Percentiles rank a stretch among this genome's conserved stretches.
Evolutionary conservation across 2,888 invertebrate species (phyloP).

Genomic region (Microctonus aethiopoides): DNA sequence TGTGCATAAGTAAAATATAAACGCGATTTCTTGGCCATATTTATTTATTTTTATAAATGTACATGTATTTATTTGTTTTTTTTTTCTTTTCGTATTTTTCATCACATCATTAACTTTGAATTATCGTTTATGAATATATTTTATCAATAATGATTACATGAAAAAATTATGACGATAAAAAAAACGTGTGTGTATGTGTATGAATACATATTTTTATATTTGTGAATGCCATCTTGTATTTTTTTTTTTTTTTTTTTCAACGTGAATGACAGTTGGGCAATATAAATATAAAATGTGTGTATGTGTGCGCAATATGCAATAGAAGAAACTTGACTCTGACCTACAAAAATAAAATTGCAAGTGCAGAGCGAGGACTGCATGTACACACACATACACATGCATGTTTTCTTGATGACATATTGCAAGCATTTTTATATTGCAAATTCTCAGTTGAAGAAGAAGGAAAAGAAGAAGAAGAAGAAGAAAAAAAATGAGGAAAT

Average conservation of each 20-base stretch:
- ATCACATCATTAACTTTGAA: not conserved
- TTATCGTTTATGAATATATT: not conserved
- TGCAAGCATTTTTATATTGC: not conserved
- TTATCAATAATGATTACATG: not conserved
- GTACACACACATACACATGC: too few relatives aligned
- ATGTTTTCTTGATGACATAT: not conserved
- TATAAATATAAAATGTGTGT: not conserved
- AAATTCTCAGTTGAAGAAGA: not conserved
- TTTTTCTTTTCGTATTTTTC: not conserved
- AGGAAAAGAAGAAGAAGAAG: not conserved
- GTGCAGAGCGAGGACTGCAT: constrained; percentile 40
- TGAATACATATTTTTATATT: not conserved
- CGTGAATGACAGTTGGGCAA: not conserved
- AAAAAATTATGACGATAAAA: not conserved
- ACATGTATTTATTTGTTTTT: not conserved
- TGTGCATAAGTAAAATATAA: too few relatives aligned
- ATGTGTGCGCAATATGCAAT: constrained; percentile 30
- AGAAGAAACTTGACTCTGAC: constrained; percentile 56
- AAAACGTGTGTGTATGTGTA: not conserved
- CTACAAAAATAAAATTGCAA: constrained; percentile 50
- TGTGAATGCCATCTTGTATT: not conserved
- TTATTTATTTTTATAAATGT: not conserved
- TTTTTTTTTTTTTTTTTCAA: not conserved
- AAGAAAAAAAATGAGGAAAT: not conserved
- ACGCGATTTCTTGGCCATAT: not conserved